A percentile compares a stretch with the other conserved stretches of the same genome.
Conservation (phyloP, 2,113 vertebrate species). For the Sceloporus undulatus region DNA sequence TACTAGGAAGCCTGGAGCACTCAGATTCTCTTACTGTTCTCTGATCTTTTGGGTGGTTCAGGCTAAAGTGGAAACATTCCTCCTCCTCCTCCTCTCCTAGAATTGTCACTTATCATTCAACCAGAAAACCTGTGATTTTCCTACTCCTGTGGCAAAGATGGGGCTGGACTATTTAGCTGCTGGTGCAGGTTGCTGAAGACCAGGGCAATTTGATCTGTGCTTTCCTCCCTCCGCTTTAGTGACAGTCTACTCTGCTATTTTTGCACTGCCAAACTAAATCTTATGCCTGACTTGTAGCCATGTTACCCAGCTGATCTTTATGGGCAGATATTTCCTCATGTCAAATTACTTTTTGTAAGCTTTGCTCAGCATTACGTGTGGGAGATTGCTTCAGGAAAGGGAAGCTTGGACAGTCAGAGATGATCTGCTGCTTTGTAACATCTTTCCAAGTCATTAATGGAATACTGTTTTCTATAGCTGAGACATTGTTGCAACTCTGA, state of each 20-base stretch:
- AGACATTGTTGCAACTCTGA: neutral
- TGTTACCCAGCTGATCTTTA: neutral
- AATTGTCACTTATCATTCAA: neutral
- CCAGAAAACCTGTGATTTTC: neutral
- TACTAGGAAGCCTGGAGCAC: neutral
- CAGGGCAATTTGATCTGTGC: neutral
- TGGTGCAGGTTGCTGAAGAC: conserved; percentile 14
- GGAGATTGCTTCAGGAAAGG: neutral
- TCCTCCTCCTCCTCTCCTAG: neutral
- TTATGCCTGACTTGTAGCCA: neutral
- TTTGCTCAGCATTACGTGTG: conserved; percentile 2
- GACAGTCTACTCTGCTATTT: neutral
- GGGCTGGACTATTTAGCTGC: conserved; percentile 40
- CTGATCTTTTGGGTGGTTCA: neutral
- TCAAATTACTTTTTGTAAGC: conserved; percentile 18
- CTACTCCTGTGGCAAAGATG: neutral
- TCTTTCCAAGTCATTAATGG: neutral
- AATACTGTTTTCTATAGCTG: neutral
- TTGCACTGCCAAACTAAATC: neutral
- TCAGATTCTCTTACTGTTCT: neutral
- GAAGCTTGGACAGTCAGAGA: neutral
- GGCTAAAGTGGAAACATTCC: neutral
- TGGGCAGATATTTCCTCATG: fast-evolving
- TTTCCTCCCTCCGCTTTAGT: neutral
- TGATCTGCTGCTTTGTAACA: neutral